phyloP scores from a whole-genome alignment of 2,113 vertebrate species.

The Caretta caretta region DNA sequence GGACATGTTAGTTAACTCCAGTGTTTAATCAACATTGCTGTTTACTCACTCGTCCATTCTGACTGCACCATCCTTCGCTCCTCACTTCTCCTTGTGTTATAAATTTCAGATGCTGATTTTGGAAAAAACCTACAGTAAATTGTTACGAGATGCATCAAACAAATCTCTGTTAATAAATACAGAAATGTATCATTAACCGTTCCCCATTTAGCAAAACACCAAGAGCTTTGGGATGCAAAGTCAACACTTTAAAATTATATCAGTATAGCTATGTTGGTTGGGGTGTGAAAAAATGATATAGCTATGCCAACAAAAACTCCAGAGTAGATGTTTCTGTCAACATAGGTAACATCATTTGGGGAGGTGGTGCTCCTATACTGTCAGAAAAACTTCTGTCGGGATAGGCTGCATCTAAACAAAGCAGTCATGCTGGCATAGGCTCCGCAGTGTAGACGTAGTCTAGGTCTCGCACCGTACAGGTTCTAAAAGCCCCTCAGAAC shows the following conservation, averaged over 20 bases:
- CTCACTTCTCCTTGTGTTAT: conserved; percentile 27
- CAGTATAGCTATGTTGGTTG: background rate
- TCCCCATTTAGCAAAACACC: background rate
- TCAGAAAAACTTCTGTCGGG: background rate
- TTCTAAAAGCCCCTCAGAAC: background rate
- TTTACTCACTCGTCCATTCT: conserved; percentile 80
- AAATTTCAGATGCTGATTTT: conserved; percentile 37
- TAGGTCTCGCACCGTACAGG: background rate
- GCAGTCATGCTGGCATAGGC: background rate
- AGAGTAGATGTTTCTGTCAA: background rate
- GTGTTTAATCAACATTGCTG: background rate
- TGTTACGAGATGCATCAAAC: background rate
- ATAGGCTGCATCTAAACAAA: background rate
- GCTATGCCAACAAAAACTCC: background rate
- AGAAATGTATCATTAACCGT: background rate
- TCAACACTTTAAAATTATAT: background rate
- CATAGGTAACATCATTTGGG: background rate
- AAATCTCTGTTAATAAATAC: background rate
- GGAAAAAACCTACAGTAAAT: conserved; percentile 13
- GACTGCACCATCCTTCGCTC: conserved; percentile 50
- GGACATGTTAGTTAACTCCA: background rate
- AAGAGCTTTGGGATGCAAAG: background rate
- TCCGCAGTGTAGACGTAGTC: background rate
- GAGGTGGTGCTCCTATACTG: no score
- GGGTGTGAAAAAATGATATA: background rate